These are phyloP conservation scores for Gonioctena quinquepunctata DNA, from an alignment of 1,140 invertebrate genomes.

Conservation along the genomic window DNA sequence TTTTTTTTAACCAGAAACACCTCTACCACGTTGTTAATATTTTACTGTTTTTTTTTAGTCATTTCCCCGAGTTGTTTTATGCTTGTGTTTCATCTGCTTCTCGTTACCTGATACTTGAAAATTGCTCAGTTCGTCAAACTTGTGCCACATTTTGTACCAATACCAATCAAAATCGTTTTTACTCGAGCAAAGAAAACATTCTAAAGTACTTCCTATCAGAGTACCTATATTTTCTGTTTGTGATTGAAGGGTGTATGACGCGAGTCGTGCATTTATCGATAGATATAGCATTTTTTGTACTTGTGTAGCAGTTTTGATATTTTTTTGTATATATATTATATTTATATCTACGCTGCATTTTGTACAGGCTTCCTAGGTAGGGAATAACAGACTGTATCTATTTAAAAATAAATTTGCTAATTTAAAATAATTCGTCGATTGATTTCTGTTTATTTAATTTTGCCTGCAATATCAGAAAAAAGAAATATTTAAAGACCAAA, in stretches of 20 bases:
- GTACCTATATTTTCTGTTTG: slow-evolving; percentile 19
- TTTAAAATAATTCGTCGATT: slow-evolving; percentile 24
- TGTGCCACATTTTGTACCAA: slow-evolving; percentile 12
- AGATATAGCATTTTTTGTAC: slow-evolving; percentile 24
- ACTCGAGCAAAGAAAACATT: slow-evolving; percentile 12
- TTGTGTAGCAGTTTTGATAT: slow-evolving; percentile 33
- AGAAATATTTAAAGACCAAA: not conserved
- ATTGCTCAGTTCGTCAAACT: slow-evolving; percentile 14
- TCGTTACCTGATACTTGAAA: no score
- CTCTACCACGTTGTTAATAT: no score
- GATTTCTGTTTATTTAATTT: not conserved
- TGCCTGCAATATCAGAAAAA: not conserved
- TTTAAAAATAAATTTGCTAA: slow-evolving; percentile 43
- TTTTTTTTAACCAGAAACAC: no score
- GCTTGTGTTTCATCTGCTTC: no score
- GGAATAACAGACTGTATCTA: slow-evolving; percentile 42
- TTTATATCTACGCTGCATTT: slow-evolving; percentile 33
- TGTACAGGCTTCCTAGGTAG: slow-evolving; percentile 39
- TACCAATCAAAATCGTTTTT: slow-evolving; percentile 1
- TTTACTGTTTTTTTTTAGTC: no score
- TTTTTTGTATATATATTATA: slow-evolving; percentile 37
- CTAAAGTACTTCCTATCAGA: slow-evolving; percentile 22
- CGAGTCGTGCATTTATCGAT: slow-evolving; percentile 11
- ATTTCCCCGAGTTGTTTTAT: no score
- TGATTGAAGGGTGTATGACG: slow-evolving; percentile 15